These are phyloP conservation scores for Entomobrya multifasciata DNA, from an alignment of 2,888 invertebrate genomes.

Conservation along the genomic window DNA sequence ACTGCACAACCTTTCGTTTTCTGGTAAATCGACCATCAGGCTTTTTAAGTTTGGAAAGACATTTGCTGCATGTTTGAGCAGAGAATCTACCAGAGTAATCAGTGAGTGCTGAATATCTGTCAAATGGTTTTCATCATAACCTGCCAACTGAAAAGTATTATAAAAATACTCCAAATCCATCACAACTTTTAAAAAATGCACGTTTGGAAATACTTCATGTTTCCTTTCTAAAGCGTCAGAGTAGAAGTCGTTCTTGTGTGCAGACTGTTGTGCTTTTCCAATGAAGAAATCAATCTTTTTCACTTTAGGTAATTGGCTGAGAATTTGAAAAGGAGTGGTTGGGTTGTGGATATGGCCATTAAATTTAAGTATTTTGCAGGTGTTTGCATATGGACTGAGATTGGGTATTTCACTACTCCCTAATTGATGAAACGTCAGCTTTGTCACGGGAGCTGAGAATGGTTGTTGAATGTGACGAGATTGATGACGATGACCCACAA, in stretches of 20 bases:
- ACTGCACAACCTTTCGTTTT: constrained; percentile 16
- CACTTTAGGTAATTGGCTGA: constrained; percentile 49
- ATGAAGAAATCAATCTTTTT: constrained; percentile 36
- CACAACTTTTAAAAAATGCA: constrained; percentile 32
- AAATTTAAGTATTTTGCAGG: constrained; percentile 46
- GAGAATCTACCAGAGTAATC: constrained; percentile 32
- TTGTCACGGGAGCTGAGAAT: constrained; percentile 57
- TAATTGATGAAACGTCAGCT: constrained; percentile 45
- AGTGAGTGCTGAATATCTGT: constrained; percentile 35
- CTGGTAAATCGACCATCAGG: constrained; percentile 54
- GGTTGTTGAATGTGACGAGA: constrained; percentile 13
- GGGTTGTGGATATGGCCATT: constrained; percentile 41
- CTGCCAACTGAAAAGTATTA: not conserved
- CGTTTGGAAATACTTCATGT: constrained; percentile 8
- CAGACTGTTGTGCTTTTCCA: constrained; percentile 31
- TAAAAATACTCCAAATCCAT: constrained; percentile 58
- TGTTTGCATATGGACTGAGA: constrained; percentile 32
- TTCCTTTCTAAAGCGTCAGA: not conserved
- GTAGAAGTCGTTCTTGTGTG: not conserved
- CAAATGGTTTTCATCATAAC: not conserved
- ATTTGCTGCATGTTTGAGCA: constrained; percentile 36
- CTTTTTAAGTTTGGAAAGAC: constrained; percentile 58
- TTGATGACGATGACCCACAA: constrained; percentile 39
- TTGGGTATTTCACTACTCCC: constrained; percentile 53
- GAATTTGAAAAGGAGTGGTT: constrained; percentile 18